phyloP scores from a whole-genome alignment of 2,113 vertebrate species.

The Lagopus muta region DNA sequence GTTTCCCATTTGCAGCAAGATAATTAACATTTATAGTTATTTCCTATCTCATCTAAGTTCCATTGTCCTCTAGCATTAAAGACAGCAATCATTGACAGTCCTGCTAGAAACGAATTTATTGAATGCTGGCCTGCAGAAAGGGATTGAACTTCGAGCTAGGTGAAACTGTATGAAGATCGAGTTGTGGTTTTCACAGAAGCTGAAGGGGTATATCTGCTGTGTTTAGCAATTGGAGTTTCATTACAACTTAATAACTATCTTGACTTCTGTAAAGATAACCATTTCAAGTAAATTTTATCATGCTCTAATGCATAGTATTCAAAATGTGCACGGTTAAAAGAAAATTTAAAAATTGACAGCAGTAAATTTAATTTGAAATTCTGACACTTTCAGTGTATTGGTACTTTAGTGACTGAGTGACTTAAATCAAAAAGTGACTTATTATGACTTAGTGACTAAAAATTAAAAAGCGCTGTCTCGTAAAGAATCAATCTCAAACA shows the following conservation, averaged over 20 bases:
- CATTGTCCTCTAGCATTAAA: background rate
- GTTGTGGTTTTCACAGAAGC: background rate
- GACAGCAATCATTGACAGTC: background rate
- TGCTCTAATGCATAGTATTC: background rate
- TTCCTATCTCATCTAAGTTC: background rate
- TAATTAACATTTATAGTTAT: conserved; percentile 20
- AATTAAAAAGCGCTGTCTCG: background rate
- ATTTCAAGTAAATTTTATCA: background rate
- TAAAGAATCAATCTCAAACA: background rate
- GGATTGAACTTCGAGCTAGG: background rate
- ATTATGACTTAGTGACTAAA: background rate
- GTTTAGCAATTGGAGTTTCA: background rate
- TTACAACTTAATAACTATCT: background rate
- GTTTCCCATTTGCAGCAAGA: conserved; percentile 18
- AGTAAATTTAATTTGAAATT: background rate
- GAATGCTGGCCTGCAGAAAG: background rate
- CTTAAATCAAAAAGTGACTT: background rate
- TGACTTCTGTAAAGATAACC: background rate
- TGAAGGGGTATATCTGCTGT: background rate
- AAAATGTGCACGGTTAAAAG: background rate
- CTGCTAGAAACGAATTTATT: background rate
- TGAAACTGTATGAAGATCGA: background rate
- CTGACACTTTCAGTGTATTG: background rate
- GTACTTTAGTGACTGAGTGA: background rate
- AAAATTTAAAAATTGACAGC: background rate